Conservation (phyloP, 2,797 vertebrate genomes). For the Sylvia borin region DNA sequence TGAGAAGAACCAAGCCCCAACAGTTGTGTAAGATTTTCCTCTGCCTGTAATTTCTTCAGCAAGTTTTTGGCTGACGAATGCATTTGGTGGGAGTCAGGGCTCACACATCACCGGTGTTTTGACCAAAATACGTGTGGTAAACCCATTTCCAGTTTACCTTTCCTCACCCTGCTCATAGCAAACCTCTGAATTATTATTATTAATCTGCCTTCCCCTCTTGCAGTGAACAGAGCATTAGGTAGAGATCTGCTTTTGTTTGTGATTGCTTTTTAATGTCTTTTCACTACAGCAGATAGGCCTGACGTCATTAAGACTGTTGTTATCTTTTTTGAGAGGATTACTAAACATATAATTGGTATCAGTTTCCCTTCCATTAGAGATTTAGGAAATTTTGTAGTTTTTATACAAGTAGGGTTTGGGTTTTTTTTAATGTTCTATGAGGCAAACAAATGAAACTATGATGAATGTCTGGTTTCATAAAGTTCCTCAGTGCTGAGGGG, state of each 20-base stretch:
- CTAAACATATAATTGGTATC: constrained; percentile 30
- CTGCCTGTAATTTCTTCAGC: not conserved
- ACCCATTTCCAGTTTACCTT: not conserved
- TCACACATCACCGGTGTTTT: not conserved
- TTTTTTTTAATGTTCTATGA: not conserved
- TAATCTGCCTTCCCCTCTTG: not conserved
- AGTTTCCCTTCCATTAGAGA: not conserved
- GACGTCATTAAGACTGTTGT: constrained; percentile 31
- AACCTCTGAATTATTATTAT: not conserved
- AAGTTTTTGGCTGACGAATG: not conserved
- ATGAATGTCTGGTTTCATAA: not conserved
- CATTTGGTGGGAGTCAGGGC: not conserved
- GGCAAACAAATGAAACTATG: not conserved
- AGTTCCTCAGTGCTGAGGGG: not conserved
- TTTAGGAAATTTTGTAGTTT: not conserved
- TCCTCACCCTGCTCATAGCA: not conserved
- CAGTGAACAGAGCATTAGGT: not conserved
- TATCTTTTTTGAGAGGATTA: constrained; percentile 55
- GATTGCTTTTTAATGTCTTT: constrained; percentile 61
- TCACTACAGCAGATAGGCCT: constrained; percentile 14
- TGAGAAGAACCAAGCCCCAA: not conserved
- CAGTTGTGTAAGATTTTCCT: not conserved
- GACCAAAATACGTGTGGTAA: not conserved
- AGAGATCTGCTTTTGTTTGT: constrained; percentile 39
- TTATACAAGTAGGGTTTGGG: not conserved